Conservation (phyloP, 2,113 vertebrate species). For the Panthera tigris region DNA sequence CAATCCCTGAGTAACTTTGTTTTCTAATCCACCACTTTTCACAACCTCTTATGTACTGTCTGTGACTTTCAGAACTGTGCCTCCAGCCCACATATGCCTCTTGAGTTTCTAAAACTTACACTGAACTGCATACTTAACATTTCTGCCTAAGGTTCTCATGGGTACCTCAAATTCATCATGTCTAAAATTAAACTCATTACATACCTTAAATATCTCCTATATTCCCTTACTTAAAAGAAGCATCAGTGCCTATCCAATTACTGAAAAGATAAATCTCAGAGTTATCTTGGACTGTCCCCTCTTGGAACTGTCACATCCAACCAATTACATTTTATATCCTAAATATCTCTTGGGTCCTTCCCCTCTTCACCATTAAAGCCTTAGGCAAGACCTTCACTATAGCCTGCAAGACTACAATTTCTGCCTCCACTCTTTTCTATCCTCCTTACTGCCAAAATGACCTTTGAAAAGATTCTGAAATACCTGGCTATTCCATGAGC, state of each 20-base stretch:
- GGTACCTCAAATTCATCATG: background rate
- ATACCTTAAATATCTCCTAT: background rate
- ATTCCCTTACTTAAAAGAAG: background rate
- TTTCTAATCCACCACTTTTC: background rate
- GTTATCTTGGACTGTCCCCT: background rate
- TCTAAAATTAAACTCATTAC: slow-evolving; percentile 31
- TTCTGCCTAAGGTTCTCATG: background rate
- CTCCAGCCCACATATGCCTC: background rate
- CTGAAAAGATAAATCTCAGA: background rate
- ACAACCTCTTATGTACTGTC: background rate
- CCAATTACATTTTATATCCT: background rate
- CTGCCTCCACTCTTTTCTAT: background rate
- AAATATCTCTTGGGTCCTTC: background rate
- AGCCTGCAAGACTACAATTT: background rate
- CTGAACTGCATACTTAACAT: background rate
- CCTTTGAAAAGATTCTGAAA: slow-evolving; percentile 1
- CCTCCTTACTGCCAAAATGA: background rate
- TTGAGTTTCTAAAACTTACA: background rate
- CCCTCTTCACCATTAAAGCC: background rate
- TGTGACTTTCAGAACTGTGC: background rate
- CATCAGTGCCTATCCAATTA: background rate
- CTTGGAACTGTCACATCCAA: background rate
- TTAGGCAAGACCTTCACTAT: background rate
- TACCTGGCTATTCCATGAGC: background rate
- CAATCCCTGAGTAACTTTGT: background rate